Evolutionary conservation across 2,888 invertebrate species (phyloP), one percentile per base, ranked within the genome.

Genomic region (Pseudolycoriella hygida): DNA sequence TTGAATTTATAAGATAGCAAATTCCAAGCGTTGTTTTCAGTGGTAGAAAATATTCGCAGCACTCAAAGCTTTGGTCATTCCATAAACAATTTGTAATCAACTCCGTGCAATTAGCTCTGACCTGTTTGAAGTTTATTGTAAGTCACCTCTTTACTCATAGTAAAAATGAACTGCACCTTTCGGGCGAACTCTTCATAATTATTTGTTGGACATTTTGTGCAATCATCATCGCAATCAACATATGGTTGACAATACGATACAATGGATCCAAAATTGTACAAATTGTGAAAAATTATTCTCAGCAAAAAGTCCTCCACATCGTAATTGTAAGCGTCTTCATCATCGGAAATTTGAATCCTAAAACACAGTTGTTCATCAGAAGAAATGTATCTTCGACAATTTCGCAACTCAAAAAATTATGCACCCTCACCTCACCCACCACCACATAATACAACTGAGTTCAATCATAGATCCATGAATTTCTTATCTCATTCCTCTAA

Each of bases 1-100:
- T 58, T 8, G 76, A 76, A 53, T 77, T 78, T 2, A 77, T 59
- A 17, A 73, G 66, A 49, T 68, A 74, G 52, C 80, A 80, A 8
- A 57, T 59, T 1, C 80, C 80, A 17, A 71, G 57, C 37, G 76
- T 74, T 0, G 78, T 76, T 31, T 70, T 62, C 31, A 77, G 59
- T 0, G 70, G 69, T 40, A 66, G 57, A 51, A 80, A 80, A 54
- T 73, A 72, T 40, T 70, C 59, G 54, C 80, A 80, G 54, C 80
- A 80, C 39, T 75, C 60, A 47, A 79, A 74, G 1, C 55, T 48
- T 10, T 58, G 50, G 10, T 63, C 64, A 40, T 72, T 73, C 59
- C 76, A 73, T 1, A 60, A 61, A 47, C 79, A 78, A 44, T 66
- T 62, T 5, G 47, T 52, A 19, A 79, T 59, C 1, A 75, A 54